A percentile compares a stretch with the other conserved stretches of the same genome.
Evolutionary conservation across 2,888 invertebrate genomes (phyloP).

Genomic region (Rhagonycha fulva): DNA sequence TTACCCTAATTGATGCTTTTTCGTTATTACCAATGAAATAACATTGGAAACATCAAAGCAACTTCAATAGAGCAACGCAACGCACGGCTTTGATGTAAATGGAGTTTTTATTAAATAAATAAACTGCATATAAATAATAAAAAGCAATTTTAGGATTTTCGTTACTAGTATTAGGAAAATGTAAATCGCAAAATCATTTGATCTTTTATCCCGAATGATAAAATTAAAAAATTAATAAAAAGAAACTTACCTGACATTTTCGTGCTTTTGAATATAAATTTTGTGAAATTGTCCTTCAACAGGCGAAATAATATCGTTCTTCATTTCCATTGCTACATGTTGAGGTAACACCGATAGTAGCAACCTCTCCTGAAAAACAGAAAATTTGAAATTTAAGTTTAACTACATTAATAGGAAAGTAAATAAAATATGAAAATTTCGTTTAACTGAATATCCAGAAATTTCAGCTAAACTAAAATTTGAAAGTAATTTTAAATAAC

Average conservation of each 20-base stretch:
- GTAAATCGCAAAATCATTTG: neutral
- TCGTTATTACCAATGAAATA: neutral
- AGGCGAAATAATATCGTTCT: slow-evolving; percentile 88
- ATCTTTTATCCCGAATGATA: neutral
- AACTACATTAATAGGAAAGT: neutral
- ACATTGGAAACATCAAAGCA: neutral
- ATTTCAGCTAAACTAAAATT: neutral
- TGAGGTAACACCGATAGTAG: slow-evolving; percentile 86
- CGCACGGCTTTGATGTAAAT: neutral
- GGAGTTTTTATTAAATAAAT: neutral
- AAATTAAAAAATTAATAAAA: slow-evolving; percentile 10
- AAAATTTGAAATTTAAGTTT: neutral
- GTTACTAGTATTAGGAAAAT: neutral
- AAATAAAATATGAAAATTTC: neutral
- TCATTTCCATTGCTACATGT: slow-evolving; percentile 93
- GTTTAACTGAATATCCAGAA: neutral
- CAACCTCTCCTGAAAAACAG: slow-evolving; percentile 71
- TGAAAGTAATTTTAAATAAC: neutral
- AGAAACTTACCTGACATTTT: slow-evolving; percentile 81
- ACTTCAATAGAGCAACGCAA: neutral
- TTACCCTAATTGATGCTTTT: neutral
- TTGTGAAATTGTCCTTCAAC: slow-evolving; percentile 92
- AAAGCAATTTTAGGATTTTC: neutral
- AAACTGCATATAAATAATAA: neutral
- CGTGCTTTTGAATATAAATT: slow-evolving; percentile 92